These are phyloP conservation scores for Eumacrocentrus americanus DNA, from an alignment of 2,888 invertebrate species.

Conservation along the genomic window DNA sequence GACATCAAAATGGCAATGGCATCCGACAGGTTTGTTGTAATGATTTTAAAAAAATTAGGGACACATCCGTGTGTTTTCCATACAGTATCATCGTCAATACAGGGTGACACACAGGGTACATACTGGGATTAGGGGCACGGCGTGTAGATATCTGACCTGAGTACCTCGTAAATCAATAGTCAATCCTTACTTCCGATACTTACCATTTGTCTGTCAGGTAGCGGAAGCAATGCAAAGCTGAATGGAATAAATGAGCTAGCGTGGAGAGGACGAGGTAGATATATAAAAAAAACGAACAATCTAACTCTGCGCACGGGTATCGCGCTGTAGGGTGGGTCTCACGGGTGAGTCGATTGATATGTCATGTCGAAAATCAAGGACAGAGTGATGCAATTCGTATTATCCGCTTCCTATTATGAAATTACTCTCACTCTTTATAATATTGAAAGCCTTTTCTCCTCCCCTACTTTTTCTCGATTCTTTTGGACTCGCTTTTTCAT, in stretches of 20 bases:
- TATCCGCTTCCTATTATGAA: not conserved
- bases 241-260: not conserved
- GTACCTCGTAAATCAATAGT: constrained; percentile 46
- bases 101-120: too few species aligned
- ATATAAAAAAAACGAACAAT: not conserved
- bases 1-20: constrained; percentile 39
- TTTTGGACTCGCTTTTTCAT: constrained; percentile 1
- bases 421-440: not conserved
- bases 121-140: not conserved
- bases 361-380: not conserved
- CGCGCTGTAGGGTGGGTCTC: constrained; percentile 13
- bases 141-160: not conserved
- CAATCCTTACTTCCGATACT: constrained; percentile 35
- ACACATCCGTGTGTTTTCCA: too few species aligned
- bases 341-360: not conserved
- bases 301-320: constrained; percentile 6
- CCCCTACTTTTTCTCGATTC: not conserved
- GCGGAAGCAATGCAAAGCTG: not conserved
- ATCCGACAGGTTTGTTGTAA: constrained; percentile 45
- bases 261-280: not conserved
- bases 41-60: constrained; percentile 9
- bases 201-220: not conserved
- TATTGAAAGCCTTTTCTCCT: not conserved
- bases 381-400: not conserved
- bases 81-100: too few species aligned